A percentile compares a stretch with the other conserved stretches of the same genome.
phyloP scores from a whole-genome alignment of 2,888 invertebrate species.

The Eupsilia transversa region DNA sequence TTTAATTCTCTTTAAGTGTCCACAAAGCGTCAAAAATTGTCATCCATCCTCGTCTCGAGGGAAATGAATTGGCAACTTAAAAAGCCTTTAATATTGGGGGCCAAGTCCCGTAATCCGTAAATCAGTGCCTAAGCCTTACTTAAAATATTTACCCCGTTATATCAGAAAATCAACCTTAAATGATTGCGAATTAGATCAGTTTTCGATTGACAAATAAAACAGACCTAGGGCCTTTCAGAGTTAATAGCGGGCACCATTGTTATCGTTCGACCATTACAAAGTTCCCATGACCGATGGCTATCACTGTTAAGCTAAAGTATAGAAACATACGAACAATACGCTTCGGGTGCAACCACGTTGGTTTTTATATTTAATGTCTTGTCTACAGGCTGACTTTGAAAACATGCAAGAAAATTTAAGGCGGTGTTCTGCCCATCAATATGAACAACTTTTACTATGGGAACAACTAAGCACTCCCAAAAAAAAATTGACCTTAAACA shows the following conservation, averaged over 20 bases:
- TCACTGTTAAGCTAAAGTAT: slow-evolving; percentile 44
- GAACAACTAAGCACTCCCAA: too few relatives aligned
- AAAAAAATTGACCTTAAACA: too few relatives aligned
- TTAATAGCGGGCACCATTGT: slow-evolving; percentile 67
- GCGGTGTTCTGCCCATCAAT: too few relatives aligned
- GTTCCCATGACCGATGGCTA: slow-evolving; percentile 72
- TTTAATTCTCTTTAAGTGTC: slow-evolving; percentile 52
- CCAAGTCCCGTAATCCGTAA: slow-evolving; percentile 54
- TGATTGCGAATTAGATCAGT: slow-evolving; percentile 27
- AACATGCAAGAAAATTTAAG: too few relatives aligned
- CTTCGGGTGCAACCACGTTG: slow-evolving; percentile 26
- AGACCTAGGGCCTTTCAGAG: slow-evolving; percentile 55
- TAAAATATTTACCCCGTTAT: slow-evolving; percentile 17
- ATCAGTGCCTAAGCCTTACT: slow-evolving; percentile 40
- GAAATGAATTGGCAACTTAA: slow-evolving; percentile 50
- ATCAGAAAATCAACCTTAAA: slow-evolving; percentile 40
- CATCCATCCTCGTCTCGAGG: slow-evolving; percentile 37
- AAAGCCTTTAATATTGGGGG: slow-evolving; percentile 46
- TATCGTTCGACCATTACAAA: slow-evolving; percentile 69
- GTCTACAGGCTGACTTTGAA: too few relatives aligned
- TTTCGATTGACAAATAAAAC: slow-evolving; percentile 44
- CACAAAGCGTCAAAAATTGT: slow-evolving; percentile 49
- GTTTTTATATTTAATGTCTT: background rate
- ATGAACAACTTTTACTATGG: too few relatives aligned
- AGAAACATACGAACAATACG: slow-evolving; percentile 54